Base-by-base conservation (phyloP, 2,797 vertebrate species). In the Harpagifer antarcticus region DNA sequence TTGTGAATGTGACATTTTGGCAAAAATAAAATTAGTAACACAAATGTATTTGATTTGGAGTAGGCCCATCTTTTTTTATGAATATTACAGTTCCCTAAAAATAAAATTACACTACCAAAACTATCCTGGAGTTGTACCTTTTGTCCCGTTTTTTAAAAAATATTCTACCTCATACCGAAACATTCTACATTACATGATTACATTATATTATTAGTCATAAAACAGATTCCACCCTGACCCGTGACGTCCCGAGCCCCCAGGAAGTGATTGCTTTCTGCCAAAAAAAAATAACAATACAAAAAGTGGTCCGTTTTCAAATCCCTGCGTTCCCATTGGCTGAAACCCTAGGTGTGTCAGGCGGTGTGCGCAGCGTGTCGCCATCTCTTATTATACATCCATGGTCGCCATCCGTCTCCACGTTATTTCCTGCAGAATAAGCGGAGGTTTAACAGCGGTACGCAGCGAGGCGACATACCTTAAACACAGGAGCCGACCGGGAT, bases 301-400 rank as follows among this genome's bases (percentile, higher is more conserved):
- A 7, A 68, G 40, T 23, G 48, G 58, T 16, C 33, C 33, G 2
- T 17, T 20, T 6, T 31, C 60, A 15, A 20, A 50, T 47, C 49
- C 58, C 37, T 9, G 45, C 31, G 0, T 12, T n/a, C 4, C 31
- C 77, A 94, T 94, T 94, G 93, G 94, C 37, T 42, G 17, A 64
- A 55, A 66, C 9, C 55, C 86, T 91, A 88, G 93, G 93, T 91
- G 93, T 93, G 92, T 91, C 89, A 11, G 88, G 86, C 86, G 6
- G 74, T 63, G 56, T 89, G 88, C 16, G 31, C 54, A 55, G 20
- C 65, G 3, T 15, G 63, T 54, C 64, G 37, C 60, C 49, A 43
- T 40, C 17, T n/a, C n/a, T n/a, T n/a, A n/a, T n/a, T n/a, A n/a
- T n/a, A n/a, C n/a, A n/a, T n/a, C n/a, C n/a, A n/a, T n/a, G n/a